These are phyloP conservation scores for Lycocerus yunnanus DNA, from an alignment of 2,888 invertebrate species.

Conservation along the genomic window DNA sequence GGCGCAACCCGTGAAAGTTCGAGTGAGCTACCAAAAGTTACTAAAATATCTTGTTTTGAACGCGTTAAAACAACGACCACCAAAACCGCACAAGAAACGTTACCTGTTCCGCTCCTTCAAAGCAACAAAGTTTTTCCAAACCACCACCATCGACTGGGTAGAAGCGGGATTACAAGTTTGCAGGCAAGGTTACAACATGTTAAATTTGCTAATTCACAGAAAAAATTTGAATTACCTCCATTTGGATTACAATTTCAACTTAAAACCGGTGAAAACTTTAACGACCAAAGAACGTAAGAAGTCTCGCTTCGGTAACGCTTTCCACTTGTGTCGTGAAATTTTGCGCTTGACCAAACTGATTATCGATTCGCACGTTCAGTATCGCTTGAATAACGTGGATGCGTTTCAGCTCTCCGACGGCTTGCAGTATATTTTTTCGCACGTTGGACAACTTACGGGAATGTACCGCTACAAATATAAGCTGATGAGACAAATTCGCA, in stretches of 20 bases:
- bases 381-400: slow-evolving; percentile 98
- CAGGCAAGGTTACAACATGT: slow-evolving; percentile 99
- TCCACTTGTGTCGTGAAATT: slow-evolving; percentile 99
- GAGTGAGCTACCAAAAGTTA: slow-evolving; percentile 98
- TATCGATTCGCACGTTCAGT: slow-evolving; percentile 99
- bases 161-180: slow-evolving; percentile 98
- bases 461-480: slow-evolving; percentile 99
- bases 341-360: slow-evolving; percentile 97
- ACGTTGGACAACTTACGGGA: slow-evolving; percentile 98
- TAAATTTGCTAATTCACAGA: slow-evolving; percentile 97
- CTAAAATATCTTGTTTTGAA: slow-evolving; percentile 98
- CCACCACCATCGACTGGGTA: slow-evolving; percentile 99
- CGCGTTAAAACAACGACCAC: slow-evolving; percentile 94
- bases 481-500: slow-evolving; percentile 96
- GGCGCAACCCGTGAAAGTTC: slow-evolving; percentile 97
- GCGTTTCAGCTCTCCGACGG: slow-evolving; percentile 99
- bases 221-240: slow-evolving; percentile 99
- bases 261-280: slow-evolving; percentile 98
- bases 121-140: slow-evolving; percentile 99
- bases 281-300: slow-evolving; percentile 99
- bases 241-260: slow-evolving; percentile 99
- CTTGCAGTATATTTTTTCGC: slow-evolving; percentile 98
- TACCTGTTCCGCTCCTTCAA: slow-evolving; percentile 99
- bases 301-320: slow-evolving; percentile 96
- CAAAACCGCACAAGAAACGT: slow-evolving; percentile 98